These are phyloP conservation scores for Oreotrochilus melanogaster DNA, from an alignment of 2,113 vertebrate species.

Conservation along the genomic window DNA sequence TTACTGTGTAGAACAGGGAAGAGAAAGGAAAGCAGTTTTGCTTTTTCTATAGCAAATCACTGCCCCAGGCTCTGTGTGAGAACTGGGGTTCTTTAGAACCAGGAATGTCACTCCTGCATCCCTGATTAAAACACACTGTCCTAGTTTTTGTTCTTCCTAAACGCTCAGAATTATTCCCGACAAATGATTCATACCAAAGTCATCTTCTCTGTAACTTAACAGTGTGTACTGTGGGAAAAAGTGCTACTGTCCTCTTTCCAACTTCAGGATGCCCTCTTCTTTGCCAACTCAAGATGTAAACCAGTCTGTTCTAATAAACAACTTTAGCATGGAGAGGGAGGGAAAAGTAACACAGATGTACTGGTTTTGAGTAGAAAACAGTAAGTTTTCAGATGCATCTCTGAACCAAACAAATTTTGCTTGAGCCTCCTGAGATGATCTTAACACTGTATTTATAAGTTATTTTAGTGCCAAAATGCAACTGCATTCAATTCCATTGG, in stretches of 20 bases:
- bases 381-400: background rate
- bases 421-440: slow-evolving; percentile 28
- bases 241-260: background rate
- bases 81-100: background rate
- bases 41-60: background rate
- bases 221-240: background rate
- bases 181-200: background rate
- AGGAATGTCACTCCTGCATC: background rate
- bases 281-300: background rate
- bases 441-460: slow-evolving; percentile 9
- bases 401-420: background rate
- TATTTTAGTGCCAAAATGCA: slow-evolving; percentile 48
- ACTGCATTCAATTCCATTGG: slow-evolving; percentile 39
- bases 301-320: background rate
- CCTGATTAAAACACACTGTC: background rate
- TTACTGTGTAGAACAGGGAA: background rate
- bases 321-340: background rate
- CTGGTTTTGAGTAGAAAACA: background rate
- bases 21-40: background rate
- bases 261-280: background rate
- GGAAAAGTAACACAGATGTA: background rate
- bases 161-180: background rate
- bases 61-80: background rate
- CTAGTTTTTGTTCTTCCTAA: background rate
- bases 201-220: background rate